Percentiles rank a stretch among this genome's conserved stretches.
Evolutionary conservation across 1,140 invertebrate genomes (phyloP).

Genomic region (Drosophila ironensis): DNA sequence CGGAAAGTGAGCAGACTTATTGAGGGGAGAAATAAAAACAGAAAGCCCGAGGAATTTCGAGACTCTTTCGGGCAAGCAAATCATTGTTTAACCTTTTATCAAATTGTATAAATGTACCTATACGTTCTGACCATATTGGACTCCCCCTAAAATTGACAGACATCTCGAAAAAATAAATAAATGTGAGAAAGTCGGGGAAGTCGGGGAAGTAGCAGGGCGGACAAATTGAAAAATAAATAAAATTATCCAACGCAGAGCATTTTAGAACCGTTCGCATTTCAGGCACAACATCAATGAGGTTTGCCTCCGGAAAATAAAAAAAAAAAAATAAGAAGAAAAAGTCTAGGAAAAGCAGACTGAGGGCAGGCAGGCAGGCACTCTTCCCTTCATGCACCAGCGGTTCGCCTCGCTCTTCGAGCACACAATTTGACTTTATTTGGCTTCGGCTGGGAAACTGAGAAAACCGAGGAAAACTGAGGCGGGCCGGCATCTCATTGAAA

Average conservation of each 20-base stretch:
- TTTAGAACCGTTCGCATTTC: constrained; percentile 56
- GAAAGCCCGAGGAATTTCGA: too few relatives aligned
- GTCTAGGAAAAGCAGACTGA: neutral
- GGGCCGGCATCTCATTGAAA: constrained; percentile 58
- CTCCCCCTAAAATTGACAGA: too few relatives aligned
- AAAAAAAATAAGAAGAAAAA: neutral
- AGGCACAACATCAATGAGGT: too few relatives aligned
- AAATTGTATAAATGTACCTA: too few relatives aligned
- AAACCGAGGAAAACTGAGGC: neutral
- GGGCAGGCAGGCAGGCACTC: neutral
- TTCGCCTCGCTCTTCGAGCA: neutral
- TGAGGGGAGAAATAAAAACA: constrained; percentile 35
- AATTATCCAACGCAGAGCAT: constrained; percentile 69
- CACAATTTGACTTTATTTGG: constrained; percentile 40
- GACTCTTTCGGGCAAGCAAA: too few relatives aligned
- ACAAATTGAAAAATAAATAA: constrained; percentile 78
- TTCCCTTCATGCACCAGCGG: constrained; percentile 44
- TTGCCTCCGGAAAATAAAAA: constrained; percentile 3
- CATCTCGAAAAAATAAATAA: too few relatives aligned
- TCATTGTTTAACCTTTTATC: too few relatives aligned
- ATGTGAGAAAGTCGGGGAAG: too few relatives aligned
- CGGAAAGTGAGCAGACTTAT: constrained; percentile 51
- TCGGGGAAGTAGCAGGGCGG: constrained; percentile 23
- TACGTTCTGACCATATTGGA: too few relatives aligned
- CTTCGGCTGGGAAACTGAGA: neutral